Percentiles rank a stretch among this genome's conserved stretches.
Conservation (phyloP, 2,888 invertebrate genomes). For the Tuberolachnus salignus region DNA sequence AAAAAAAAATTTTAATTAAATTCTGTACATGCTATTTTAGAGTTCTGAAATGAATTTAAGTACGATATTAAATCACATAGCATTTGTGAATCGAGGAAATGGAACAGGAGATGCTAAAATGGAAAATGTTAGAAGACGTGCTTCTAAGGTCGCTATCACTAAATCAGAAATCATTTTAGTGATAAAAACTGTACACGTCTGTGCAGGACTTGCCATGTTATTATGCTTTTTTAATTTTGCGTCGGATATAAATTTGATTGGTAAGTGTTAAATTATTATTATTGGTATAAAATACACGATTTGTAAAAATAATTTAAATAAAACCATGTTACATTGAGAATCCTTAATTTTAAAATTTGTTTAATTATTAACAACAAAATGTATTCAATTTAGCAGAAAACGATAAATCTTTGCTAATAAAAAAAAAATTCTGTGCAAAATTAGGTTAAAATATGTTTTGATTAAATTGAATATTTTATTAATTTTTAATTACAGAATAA, state of each 20-base stretch:
- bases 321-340: too few relatives aligned
- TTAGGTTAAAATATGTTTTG: too few relatives aligned
- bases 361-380: too few relatives aligned
- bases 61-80: slow-evolving; percentile 67
- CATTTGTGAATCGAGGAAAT: slow-evolving; percentile 64
- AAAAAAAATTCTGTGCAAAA: too few relatives aligned
- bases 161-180: slow-evolving; percentile 50
- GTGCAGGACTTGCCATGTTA: slow-evolving; percentile 48
- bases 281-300: not conserved
- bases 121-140: slow-evolving; percentile 48
- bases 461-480: too few relatives aligned
- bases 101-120: slow-evolving; percentile 55
- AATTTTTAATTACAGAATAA: too few relatives aligned
- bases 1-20: not conserved
- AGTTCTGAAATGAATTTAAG: slow-evolving; percentile 63
- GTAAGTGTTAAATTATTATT: slow-evolving; percentile 8
- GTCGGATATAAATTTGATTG: slow-evolving; percentile 53
- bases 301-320: not conserved
- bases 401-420: too few relatives aligned
- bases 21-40: slow-evolving; percentile 8
- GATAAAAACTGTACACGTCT: slow-evolving; percentile 44
- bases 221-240: slow-evolving; percentile 53
- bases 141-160: slow-evolving; percentile 46
- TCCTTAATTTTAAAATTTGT: too few relatives aligned
- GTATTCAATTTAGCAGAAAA: too few relatives aligned